phyloP scores from a whole-genome alignment of 2,113 vertebrate genomes.

The Rousettus leschenaultii region DNA sequence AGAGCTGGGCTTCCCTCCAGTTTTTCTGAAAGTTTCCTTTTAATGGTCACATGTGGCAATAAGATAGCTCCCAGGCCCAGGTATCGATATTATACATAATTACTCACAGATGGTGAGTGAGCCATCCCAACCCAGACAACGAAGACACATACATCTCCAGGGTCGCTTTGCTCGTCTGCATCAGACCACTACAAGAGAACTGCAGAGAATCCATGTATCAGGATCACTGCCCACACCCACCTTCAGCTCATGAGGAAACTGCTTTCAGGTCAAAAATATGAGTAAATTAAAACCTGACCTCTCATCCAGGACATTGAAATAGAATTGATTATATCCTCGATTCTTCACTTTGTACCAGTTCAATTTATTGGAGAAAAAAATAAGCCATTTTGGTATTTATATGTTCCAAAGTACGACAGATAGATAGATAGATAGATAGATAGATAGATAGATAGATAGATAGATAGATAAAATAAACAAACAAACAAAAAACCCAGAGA shows the following conservation, averaged over 20 bases:
- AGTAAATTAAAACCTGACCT: slow-evolving; percentile 23
- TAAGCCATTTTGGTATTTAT: not conserved
- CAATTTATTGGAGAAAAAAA: not conserved
- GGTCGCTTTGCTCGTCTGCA: slow-evolving; percentile 28
- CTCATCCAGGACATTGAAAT: not conserved
- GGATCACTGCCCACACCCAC: not conserved
- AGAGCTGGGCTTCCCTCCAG: not conserved
- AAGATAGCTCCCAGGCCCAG: not conserved
- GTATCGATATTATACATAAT: slow-evolving; percentile 29
- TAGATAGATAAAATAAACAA: too few species aligned
- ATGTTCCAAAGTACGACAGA: not conserved
- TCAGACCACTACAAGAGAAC: not conserved
- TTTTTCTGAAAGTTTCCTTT: slow-evolving; percentile 30
- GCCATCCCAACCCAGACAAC: not conserved
- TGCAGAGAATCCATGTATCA: not conserved
- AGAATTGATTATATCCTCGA: not conserved
- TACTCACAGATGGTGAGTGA: slow-evolving; percentile 43
- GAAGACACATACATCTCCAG: not conserved
- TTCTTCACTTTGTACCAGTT: slow-evolving; percentile 15
- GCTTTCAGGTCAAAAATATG: not conserved
- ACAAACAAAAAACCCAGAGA: not conserved
- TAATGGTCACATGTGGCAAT: slow-evolving; percentile 44
- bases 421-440: too few species aligned
- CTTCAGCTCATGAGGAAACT: slow-evolving; percentile 16
- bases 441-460: too few species aligned